Percentiles rank a stretch among this genome's conserved stretches.
Evolutionary conservation across 1,140 invertebrate species (phyloP).

Genomic region (Drosophila simulans): DNA sequence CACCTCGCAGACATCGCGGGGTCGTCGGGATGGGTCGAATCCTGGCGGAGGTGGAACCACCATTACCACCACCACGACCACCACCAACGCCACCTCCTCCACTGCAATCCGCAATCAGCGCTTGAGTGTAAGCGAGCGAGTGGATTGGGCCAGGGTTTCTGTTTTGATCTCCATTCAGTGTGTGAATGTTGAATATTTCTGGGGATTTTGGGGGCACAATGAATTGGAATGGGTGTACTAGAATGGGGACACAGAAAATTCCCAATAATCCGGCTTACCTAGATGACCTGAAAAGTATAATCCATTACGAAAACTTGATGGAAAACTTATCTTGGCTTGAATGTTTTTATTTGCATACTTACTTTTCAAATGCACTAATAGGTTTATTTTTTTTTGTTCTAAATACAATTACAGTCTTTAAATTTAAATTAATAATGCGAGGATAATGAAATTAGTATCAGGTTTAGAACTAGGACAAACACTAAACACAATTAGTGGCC

Average conservation of each 20-base stretch:
- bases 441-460: too few relatives aligned
- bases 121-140: slow-evolving; percentile 76
- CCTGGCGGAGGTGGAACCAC: slow-evolving; percentile 34
- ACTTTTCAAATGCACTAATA: neutral
- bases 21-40: slow-evolving; percentile 50
- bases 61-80: slow-evolving; percentile 53
- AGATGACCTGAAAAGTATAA: neutral
- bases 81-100: slow-evolving; percentile 20
- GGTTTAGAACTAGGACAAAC: neutral
- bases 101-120: slow-evolving; percentile 69
- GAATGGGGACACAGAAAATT: slow-evolving; percentile 2
- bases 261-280: slow-evolving; percentile 22
- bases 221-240: neutral
- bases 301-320: neutral
- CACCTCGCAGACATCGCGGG: slow-evolving; percentile 63
- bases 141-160: slow-evolving; percentile 18
- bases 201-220: slow-evolving; percentile 9
- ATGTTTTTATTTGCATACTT: neutral
- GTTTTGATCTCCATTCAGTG: slow-evolving; percentile 14
- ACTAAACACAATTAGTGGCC: slow-evolving; percentile 39
- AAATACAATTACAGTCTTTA: too few relatives aligned
- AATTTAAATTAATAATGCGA: too few relatives aligned
- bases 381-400: neutral
- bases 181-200: slow-evolving; percentile 32
- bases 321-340: neutral